A percentile compares a stretch with the other conserved stretches of the same genome.
Conservation (phyloP, 2,888 invertebrate species). For the Apamea anceps region DNA sequence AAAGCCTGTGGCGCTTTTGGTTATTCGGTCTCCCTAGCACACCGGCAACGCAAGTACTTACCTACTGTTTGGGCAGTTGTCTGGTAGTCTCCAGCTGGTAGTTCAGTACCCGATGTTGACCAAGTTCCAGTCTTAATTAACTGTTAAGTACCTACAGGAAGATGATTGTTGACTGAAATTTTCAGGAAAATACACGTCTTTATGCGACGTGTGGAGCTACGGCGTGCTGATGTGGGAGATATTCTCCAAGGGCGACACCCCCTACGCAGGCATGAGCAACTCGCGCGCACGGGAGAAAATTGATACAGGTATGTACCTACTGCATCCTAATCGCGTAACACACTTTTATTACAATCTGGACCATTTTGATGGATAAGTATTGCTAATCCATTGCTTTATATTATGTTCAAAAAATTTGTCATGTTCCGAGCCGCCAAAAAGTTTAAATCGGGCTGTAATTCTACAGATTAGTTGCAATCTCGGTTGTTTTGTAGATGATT, state of each 20-base stretch:
- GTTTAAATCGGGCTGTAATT: too few relatives aligned
- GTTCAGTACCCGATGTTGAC: background rate
- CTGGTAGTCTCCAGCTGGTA: background rate
- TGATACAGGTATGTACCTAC: constrained; percentile 93
- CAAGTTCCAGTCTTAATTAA: too few relatives aligned
- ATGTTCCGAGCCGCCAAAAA: too few relatives aligned
- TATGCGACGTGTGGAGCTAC: constrained; percentile 99
- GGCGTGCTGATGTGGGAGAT: constrained; percentile 99
- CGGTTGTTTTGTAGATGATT: background rate
- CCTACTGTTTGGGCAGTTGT: background rate
- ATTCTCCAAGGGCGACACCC: constrained; percentile 97
- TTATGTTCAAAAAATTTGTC: too few relatives aligned
- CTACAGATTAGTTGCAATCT: background rate
- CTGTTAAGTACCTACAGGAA: background rate
- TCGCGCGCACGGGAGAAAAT: constrained; percentile 98
- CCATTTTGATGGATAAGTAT: too few relatives aligned
- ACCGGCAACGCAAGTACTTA: background rate
- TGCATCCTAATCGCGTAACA: too few relatives aligned
- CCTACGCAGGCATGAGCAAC: constrained; percentile 98
- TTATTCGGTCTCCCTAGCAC: too few relatives aligned
- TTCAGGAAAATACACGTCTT: constrained; percentile 97
- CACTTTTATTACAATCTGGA: too few relatives aligned
- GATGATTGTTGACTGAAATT: constrained; percentile 29
- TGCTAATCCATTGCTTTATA: too few relatives aligned
- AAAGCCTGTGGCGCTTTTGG: background rate